Evolutionary conservation across 2,113 vertebrate species (phyloP), one percentile per base, ranked within the genome.

Genomic region (Paracanthobrama guichenoti): DNA sequence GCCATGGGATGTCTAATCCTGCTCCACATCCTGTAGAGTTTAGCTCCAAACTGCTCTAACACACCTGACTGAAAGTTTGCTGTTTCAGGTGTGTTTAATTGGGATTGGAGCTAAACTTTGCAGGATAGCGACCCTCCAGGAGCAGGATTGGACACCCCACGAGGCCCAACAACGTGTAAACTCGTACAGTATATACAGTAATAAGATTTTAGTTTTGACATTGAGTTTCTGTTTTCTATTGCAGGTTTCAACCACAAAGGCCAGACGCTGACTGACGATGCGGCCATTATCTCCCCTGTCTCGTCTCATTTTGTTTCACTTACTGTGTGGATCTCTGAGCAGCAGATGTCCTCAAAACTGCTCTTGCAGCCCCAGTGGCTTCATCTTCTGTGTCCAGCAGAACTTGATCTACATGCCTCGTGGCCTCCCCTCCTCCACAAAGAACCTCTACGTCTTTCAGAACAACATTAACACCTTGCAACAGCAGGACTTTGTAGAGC

Each of bases 381-480:
- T 42, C 0, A 91, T 94, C 86, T 93, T 95, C 84, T 95, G 94
- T 77, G 86, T 87, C 85, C 59, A 86, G 1, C 90, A 90, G 10
- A 90, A 28, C 1, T 89, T 92, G 67, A 86, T 26, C 26, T 84
- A 89, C 0, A 91, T 99, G 84, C 98, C 97, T 3, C 89, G 0
- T 0, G 92, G 91, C 7, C 88, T 98, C 78, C 95, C 97, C 0
- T 71, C 91, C 1, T 89, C 86, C 88, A 98, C 95, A 0, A 88
- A 91, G 0, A 90, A 86, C 24, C 94, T 99, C 10, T 99, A 96
- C 0, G 81, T 98, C 60, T 99, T 99, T 76, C 91, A 95, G 88
- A 99, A 98, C 0, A 95, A 95, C 84, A 98, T 99, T 88, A 94
- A 94, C 0, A 88, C 86, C 0, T 91, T 99, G 10, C 89, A 90